Evolutionary conservation across 2,113 vertebrate genomes (phyloP).

Genomic region (Hyperopisus bebe): DNA sequence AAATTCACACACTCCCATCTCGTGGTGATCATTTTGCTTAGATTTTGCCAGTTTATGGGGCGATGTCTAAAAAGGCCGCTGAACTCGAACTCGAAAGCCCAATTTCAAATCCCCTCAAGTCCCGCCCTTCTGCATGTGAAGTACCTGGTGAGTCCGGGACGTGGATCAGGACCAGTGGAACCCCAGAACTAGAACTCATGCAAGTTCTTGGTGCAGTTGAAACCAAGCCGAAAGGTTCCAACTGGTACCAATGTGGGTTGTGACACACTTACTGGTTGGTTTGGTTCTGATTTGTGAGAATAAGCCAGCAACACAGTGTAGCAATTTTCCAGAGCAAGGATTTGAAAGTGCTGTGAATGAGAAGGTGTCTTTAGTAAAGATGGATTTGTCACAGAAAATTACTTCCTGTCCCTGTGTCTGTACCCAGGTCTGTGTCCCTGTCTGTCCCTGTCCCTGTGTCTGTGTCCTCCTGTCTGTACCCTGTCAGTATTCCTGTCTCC

Average conservation of each 20-base stretch:
- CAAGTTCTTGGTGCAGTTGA: background rate
- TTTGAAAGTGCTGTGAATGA: background rate
- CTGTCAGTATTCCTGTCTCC: background rate
- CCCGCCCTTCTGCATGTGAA: background rate
- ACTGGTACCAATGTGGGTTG: background rate
- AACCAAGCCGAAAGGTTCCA: background rate
- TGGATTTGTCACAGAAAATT: background rate
- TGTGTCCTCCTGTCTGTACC: too few relatives aligned
- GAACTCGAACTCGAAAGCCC: background rate
- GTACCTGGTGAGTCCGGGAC: background rate
- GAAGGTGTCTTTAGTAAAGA: background rate
- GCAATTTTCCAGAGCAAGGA: background rate
- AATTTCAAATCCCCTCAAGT: background rate
- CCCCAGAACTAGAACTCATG: background rate
- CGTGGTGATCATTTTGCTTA: background rate
- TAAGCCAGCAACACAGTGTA: background rate
- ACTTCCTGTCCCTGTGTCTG: background rate
- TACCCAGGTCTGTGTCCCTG: too few relatives aligned
- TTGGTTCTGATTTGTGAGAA: background rate
- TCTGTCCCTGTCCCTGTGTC: too few relatives aligned
- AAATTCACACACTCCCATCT: background rate
- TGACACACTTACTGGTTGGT: background rate
- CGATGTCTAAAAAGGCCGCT: background rate
- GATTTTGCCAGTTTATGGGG: background rate
- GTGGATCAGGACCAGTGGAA: background rate